Conservation (phyloP, 2,888 invertebrate genomes). For the Drosophila stalkeri region DNA sequence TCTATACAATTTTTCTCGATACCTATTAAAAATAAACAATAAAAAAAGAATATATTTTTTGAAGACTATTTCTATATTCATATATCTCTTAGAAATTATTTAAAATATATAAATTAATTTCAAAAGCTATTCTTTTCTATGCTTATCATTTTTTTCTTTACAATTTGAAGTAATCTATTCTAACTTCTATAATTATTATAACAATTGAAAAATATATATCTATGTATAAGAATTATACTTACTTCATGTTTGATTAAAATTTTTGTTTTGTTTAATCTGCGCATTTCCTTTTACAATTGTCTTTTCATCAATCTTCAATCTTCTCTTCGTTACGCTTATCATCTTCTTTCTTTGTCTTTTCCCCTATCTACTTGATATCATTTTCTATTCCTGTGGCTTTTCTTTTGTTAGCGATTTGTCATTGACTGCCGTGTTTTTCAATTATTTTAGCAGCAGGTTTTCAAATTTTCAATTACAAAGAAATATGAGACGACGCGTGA, state of each 20-base stretch:
- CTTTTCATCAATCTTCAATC: background rate
- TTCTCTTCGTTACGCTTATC: constrained; percentile 18
- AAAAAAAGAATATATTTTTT: background rate
- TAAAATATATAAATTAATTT: background rate
- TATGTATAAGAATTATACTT: too few species aligned
- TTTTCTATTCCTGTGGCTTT: constrained; percentile 10
- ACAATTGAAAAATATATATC: background rate
- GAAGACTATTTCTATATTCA: background rate
- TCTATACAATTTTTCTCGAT: background rate
- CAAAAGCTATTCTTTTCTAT: too few species aligned
- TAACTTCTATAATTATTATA: background rate
- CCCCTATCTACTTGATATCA: constrained; percentile 13
- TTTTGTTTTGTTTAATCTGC: constrained; percentile 1
- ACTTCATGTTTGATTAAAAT: background rate
- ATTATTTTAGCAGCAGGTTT: constrained; percentile 24
- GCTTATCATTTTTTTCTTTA: background rate
- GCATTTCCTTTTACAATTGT: background rate
- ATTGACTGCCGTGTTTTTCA: constrained; percentile 10
- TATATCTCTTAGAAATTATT: background rate
- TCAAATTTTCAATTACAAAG: constrained; percentile 48
- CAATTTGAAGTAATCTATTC: background rate
- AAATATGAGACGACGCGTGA: background rate
- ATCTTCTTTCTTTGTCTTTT: background rate
- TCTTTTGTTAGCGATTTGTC: constrained; percentile 12
- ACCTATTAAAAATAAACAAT: background rate